Evolutionary conservation across 1,140 invertebrate genomes (phyloP), one percentile per base, ranked within the genome.

Genomic region (Drosophila busckii): DNA sequence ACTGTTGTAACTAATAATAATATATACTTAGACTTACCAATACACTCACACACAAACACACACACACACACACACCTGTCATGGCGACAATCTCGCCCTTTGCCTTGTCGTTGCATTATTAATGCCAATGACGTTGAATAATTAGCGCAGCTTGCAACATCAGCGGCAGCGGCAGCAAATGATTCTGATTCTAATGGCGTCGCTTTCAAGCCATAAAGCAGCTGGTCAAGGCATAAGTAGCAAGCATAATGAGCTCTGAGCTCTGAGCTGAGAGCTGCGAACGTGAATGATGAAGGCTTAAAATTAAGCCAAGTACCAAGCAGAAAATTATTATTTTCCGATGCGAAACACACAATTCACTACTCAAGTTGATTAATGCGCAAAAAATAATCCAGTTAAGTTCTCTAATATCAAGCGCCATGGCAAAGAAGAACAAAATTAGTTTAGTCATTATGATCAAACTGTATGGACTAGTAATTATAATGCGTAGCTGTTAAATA

Each of bases 121-220:
- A 69, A 80, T 82, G 64, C 46, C 75, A 75, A 83, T 75, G 75
- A 80, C 75, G 69, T 80, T 82, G 75, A 82, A 80, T 82, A 80
- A 80, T 80, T 82, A 80, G 75, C 50, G 46, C 41, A 8, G 12
- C 75, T 32, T 55, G 48, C 46, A 56, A 58, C 58, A 64, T n/a
- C n/a, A n/a, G n/a, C n/a, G n/a, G n/a, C n/a, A n/a, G n/a, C n/a
- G n/a, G n/a, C n/a, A n/a, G n/a, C n/a, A n/a, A n/a, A n/a, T n/a
- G n/a, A n/a, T n/a, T n/a, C n/a, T n/a, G n/a, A n/a, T n/a, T n/a
- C n/a, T n/a, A n/a, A n/a, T n/a, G n/a, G 37, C 37, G 2, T 38
- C 19, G 22, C 37, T 17, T 25, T 17, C 2, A 40, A 40, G 25
- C 12, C 7, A 20, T 25, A 8, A 40, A 40, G 37, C 37, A 4